Evolutionary conservation across 1,140 invertebrate species (phyloP), one percentile per base, ranked within the genome.

Genomic region (Atopsyche davidsoni): DNA sequence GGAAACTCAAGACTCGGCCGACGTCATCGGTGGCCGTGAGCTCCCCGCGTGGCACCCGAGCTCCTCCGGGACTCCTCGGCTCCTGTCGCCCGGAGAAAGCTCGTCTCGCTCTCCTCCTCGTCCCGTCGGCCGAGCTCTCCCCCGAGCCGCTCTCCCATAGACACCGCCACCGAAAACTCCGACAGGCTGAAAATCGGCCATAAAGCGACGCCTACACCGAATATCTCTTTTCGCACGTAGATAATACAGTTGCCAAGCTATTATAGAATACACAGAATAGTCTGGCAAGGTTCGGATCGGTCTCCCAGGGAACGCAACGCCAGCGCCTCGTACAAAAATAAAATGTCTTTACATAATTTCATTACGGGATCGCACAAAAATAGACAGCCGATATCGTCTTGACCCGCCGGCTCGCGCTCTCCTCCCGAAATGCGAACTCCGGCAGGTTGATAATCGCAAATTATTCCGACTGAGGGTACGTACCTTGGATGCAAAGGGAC

Each of bases 401-500:
- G 19, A 34, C 41, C n/a, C n/a, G n/a, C n/a, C n/a, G n/a, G n/a
- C n/a, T n/a, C n/a, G n/a, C n/a, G n/a, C n/a, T n/a, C n/a, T n/a
- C n/a, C n/a, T n/a, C n/a, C n/a, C n/a, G n/a, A n/a, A n/a, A n/a
- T n/a, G n/a, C n/a, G n/a, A n/a, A n/a, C n/a, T n/a, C n/a, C n/a
- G n/a, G n/a, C n/a, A n/a, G n/a, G n/a, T n/a, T n/a, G n/a, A n/a
- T n/a, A n/a, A n/a, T n/a, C n/a, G n/a, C n/a, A 34, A 34, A n/a
- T 2, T 13, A n/a, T 41, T 41, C 41, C 51, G 52, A 31, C 9
- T 35, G 25, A 19, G 13, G 6, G 17, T 32, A 62, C 63, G 67
- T 64, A 73, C 71, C 71, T 69, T 67, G 61, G 58, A 66, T 65
- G 46, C 60, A 59, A 46, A 61, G 59, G 57, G 69, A 65, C 53